Evolutionary conservation across 2,797 vertebrate species (phyloP), one percentile per base, ranked within the genome.

Genomic region (Sebastiscus albofasciatus): DNA sequence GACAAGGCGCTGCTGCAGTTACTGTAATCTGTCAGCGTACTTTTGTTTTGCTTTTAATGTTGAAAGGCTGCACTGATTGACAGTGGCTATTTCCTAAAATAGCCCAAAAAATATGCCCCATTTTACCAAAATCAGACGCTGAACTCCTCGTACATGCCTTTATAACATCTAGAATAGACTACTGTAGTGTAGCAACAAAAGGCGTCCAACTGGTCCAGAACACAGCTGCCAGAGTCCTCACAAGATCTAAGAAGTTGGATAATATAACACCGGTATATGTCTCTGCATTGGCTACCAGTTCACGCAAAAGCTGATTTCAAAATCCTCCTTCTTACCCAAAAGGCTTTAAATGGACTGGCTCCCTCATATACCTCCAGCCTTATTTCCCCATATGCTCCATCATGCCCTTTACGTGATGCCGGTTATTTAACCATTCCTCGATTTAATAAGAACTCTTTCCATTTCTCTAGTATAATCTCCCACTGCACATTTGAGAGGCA

Each of bases 11-110:
- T 70, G 77, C 54, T 72, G 8, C 16, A 33, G 67, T 73, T 70
- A 39, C 71, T 67, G 26, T 69, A 27, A 24, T 34, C n/a, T 55
- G 27, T 18, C 24, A 26, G 34, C 55, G 20, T 67, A 18, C 60
- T 68, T 73, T 58, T 68, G 56, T 42, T 79, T 68, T 59, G 22
- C 34, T 80, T 82, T 59, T n/a, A 29, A 60, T 64, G 39, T 67
- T 52, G 46, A 74, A 59, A 22, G 13, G 61, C 39, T 42, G 39
- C 39, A 42, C 39, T 42, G 39, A 42, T 42, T 42, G 39, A 49
- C 46, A 20, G 18, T 9, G 39, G 2, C 14, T 16, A 42, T 42
- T 26, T 61, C 5, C 4, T 33, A 12, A 61, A 61, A 33, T 22
- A 36, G 60, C 31, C 29, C 5, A 7, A 2, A 61, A 33, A 60